Conservation (phyloP, 2,888 invertebrate genomes). For the Eupithecia tripunctaria region DNA sequence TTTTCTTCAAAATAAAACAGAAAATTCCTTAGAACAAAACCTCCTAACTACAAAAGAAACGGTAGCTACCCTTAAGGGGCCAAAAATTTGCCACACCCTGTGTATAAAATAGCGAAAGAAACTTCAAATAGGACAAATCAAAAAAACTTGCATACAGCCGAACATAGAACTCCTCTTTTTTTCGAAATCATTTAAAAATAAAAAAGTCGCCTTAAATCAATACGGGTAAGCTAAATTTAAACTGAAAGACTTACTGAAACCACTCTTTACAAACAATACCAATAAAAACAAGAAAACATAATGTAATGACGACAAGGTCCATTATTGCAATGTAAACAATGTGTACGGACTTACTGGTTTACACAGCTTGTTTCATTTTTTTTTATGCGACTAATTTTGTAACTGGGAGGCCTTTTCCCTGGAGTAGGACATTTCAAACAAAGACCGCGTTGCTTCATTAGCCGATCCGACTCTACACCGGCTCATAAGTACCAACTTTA, state of each 20-base stretch:
- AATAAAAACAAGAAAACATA: not conserved
- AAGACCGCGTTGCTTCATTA: not conserved
- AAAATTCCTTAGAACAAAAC: too few species aligned
- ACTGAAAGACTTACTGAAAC: not conserved
- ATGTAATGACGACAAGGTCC: not conserved
- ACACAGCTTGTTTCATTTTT: not conserved
- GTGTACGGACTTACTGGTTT: not conserved
- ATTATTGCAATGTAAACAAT: conserved; percentile 1
- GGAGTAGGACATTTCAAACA: not conserved
- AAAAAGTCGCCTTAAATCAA: not conserved
- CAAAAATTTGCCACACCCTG: too few species aligned
- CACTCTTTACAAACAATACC: not conserved
- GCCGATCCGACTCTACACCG: not conserved
- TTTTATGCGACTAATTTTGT: not conserved
- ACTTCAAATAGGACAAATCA: too few species aligned
- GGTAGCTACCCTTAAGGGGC: too few species aligned
- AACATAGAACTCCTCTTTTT: too few species aligned
- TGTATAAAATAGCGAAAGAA: too few species aligned
- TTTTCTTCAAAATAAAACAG: too few species aligned
- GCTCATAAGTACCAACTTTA: not conserved
- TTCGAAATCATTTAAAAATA: too few species aligned
- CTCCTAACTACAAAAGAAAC: too few species aligned
- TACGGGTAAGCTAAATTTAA: not conserved
- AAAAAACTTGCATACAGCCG: too few species aligned
- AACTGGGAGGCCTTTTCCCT: too few species aligned